phyloP scores from a whole-genome alignment of 2,797 vertebrate genomes.

The Lagorchestes hirsutus region DNA sequence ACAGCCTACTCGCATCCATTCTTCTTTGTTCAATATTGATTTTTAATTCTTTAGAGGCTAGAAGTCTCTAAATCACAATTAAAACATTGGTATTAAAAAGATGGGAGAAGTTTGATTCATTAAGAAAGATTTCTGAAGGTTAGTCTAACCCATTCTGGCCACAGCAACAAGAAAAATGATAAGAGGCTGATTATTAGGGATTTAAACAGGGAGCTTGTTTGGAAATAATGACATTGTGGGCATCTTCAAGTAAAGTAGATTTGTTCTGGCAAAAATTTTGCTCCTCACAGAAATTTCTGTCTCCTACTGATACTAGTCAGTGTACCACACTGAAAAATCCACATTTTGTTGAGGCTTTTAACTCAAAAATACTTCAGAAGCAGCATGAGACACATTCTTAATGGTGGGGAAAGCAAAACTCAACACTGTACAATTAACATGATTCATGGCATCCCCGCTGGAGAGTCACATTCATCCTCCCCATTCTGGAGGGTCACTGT shows the following conservation, averaged over 20 bases:
- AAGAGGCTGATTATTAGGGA: not conserved
- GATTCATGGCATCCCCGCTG: conserved; percentile 65
- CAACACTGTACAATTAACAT: conserved; percentile 71
- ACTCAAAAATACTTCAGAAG: conserved; percentile 69
- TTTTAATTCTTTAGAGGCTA: not conserved
- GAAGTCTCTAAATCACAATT: not conserved
- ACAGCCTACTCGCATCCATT: not conserved
- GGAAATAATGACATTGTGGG: not conserved
- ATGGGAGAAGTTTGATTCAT: not conserved
- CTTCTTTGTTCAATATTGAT: not conserved
- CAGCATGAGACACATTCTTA: conserved; percentile 73
- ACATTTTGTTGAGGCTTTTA: conserved; percentile 64
- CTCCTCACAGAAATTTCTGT: not conserved
- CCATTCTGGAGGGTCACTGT: conserved; percentile 4
- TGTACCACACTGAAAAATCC: conserved; percentile 75
- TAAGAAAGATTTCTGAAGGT: not conserved
- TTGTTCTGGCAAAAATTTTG: not conserved
- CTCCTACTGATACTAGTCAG: not conserved
- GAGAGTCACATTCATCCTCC: conserved; percentile 37
- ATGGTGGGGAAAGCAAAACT: conserved; percentile 65
- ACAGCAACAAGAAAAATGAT: not conserved
- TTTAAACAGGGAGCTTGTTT: not conserved
- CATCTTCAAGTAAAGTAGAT: not conserved
- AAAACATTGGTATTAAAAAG: not conserved
- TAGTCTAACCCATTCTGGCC: not conserved